phyloP scores from a whole-genome alignment of 2,888 invertebrate species.

The Poecilobothrus nobilitatus region DNA sequence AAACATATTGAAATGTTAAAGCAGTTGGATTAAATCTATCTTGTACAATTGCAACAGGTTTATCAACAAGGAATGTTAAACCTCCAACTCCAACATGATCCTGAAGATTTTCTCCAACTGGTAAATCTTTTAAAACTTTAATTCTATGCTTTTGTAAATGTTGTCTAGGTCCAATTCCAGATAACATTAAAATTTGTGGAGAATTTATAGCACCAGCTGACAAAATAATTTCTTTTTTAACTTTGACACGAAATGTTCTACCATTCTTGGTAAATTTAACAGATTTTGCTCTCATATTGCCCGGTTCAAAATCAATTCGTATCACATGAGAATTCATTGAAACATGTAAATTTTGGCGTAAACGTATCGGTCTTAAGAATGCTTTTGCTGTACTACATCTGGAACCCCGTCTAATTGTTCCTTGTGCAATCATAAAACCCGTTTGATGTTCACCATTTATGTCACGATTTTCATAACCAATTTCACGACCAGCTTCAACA shows the following conservation, averaged over 20 bases:
- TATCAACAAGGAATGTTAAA: slow-evolving; percentile 54
- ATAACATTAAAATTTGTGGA: slow-evolving; percentile 85
- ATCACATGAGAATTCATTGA: slow-evolving; percentile 74
- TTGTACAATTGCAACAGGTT: slow-evolving; percentile 75
- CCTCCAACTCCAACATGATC: slow-evolving; percentile 85
- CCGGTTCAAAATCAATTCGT: slow-evolving; percentile 63
- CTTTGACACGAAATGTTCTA: slow-evolving; percentile 57
- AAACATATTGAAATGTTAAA: slow-evolving; percentile 70
- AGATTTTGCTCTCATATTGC: slow-evolving; percentile 65
- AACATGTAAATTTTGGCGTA: slow-evolving; percentile 69
- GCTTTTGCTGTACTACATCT: slow-evolving; percentile 84
- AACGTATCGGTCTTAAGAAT: slow-evolving; percentile 67
- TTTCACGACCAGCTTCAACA: slow-evolving; percentile 69
- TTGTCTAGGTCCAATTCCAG: slow-evolving; percentile 68
- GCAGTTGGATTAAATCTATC: slow-evolving; percentile 67
- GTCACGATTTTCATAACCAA: slow-evolving; percentile 76
- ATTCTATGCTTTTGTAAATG: slow-evolving; percentile 64
- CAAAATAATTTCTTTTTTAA: slow-evolving; percentile 74
- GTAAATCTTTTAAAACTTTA: slow-evolving; percentile 63
- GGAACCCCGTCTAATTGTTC: slow-evolving; percentile 67
- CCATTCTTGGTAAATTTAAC: slow-evolving; percentile 74
- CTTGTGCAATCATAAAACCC: slow-evolving; percentile 75
- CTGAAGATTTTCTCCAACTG: slow-evolving; percentile 74
- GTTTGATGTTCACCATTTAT: slow-evolving; percentile 73
- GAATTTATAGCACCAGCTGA: slow-evolving; percentile 87